These are phyloP conservation scores for Madoqua kirkii DNA, from an alignment of 2,113 vertebrate genomes.

Conservation along the genomic window DNA sequence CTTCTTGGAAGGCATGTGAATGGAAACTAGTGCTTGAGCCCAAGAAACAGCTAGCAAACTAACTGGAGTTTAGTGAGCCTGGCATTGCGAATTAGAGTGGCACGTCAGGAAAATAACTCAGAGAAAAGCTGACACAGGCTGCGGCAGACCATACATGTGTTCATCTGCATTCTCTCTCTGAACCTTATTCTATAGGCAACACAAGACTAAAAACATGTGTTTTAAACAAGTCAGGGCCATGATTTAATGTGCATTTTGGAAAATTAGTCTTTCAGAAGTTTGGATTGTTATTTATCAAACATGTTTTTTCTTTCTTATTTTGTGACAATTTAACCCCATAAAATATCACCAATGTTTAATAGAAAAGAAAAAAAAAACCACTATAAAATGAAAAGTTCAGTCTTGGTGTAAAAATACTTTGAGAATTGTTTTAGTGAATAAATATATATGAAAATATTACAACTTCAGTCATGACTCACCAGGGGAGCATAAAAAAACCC, in stretches of 20 bases:
- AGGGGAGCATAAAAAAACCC: background rate
- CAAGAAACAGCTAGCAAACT: background rate
- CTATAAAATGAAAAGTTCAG: accelerated
- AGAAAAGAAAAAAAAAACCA: background rate
- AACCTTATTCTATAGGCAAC: background rate
- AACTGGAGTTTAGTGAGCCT: background rate
- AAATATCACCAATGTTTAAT: background rate
- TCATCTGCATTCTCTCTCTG: background rate
- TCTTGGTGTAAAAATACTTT: background rate
- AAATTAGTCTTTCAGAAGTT: background rate
- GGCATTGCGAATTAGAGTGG: accelerated
- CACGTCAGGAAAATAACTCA: background rate
- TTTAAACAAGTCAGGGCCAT: background rate
- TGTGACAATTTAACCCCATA: background rate
- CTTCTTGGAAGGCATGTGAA: background rate
- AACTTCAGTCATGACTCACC: background rate
- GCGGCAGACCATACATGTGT: background rate
- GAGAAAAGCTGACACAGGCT: background rate
- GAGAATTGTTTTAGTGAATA: background rate
- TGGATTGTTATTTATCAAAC: background rate
- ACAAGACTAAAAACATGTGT: background rate
- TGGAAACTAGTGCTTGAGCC: background rate
- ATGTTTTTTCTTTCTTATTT: background rate
- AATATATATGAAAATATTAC: background rate
- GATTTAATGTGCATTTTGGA: background rate